Conservation (phyloP, 1,140 invertebrate genomes). For the Pseudomyrmex dendroicus region DNA sequence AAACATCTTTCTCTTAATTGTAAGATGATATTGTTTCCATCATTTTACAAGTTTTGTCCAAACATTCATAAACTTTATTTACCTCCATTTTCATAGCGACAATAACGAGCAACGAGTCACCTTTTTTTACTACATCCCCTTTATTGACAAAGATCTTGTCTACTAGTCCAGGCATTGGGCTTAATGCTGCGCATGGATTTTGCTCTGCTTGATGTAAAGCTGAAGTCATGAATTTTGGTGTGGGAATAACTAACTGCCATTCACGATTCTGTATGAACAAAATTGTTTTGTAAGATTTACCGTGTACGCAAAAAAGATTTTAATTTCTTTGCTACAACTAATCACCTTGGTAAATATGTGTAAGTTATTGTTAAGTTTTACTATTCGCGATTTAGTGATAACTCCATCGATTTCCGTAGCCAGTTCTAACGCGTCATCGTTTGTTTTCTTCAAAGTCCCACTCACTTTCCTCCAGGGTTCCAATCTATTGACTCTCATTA, state of each 20-base stretch:
- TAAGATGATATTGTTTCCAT: not conserved
- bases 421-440: conserved; percentile 73
- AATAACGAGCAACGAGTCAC: conserved; percentile 94
- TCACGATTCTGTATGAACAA: conserved; percentile 84
- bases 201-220: conserved; percentile 73
- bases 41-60: too few species aligned
- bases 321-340: conserved; percentile 28
- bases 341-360: conserved; percentile 87
- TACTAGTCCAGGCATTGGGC: conserved; percentile 98
- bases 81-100: conserved; percentile 99
- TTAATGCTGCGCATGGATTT: conserved; percentile 87
- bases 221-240: conserved; percentile 85
- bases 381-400: conserved; percentile 84
- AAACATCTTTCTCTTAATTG: not conserved
- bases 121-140: conserved; percentile 92
- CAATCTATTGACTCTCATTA: conserved; percentile 80
- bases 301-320: not conserved
- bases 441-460: conserved; percentile 74
- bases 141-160: conserved; percentile 94
- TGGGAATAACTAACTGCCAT: conserved; percentile 83
- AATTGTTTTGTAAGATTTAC: not conserved
- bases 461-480: conserved; percentile 79
- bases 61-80: conserved; percentile 67
- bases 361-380: conserved; percentile 84
- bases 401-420: conserved; percentile 77